Percentiles rank a stretch among this genome's conserved stretches.
These are phyloP conservation scores for Climacteris rufus DNA, from an alignment of 2,113 vertebrate genomes.

Conservation along the genomic window DNA sequence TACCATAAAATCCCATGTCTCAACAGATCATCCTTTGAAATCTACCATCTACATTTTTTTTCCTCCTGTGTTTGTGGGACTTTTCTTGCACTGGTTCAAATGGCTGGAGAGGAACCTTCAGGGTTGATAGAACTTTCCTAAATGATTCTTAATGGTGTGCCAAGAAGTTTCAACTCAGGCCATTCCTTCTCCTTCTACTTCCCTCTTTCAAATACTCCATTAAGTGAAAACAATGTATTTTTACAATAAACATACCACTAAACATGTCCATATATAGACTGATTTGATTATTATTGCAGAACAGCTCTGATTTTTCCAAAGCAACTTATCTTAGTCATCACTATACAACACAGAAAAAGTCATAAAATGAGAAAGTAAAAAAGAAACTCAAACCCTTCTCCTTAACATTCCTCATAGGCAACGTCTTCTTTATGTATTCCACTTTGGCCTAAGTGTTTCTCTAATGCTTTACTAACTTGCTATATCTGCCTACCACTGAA, in stretches of 20 bases:
- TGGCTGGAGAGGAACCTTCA: not conserved
- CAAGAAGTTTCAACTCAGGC: not conserved
- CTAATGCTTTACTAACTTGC: not conserved
- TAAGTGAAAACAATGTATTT: not conserved
- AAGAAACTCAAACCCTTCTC: slow-evolving; percentile 17
- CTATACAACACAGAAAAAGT: not conserved
- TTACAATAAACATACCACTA: slow-evolving; percentile 6
- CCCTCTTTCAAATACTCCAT: not conserved
- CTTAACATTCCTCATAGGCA: not conserved
- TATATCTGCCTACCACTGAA: not conserved
- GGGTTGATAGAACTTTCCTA: not conserved
- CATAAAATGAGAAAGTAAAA: slow-evolving; percentile 5
- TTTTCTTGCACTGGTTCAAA: not conserved
- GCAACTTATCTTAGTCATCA: slow-evolving; percentile 9
- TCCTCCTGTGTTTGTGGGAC: not conserved
- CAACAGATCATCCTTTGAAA: not conserved
- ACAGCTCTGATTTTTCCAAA: slow-evolving; percentile 24
- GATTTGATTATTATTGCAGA: slow-evolving; percentile 22
- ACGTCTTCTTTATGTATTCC: not conserved
- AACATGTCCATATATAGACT: not conserved
- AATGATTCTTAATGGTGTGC: not conserved
- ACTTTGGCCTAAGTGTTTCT: not conserved
- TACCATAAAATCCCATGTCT: not conserved
- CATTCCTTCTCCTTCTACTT: not conserved
- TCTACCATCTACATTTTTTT: not conserved